These are phyloP conservation scores for Saturnia japonica DNA, from an alignment of 2,888 invertebrate genomes.

Conservation along the genomic window DNA sequence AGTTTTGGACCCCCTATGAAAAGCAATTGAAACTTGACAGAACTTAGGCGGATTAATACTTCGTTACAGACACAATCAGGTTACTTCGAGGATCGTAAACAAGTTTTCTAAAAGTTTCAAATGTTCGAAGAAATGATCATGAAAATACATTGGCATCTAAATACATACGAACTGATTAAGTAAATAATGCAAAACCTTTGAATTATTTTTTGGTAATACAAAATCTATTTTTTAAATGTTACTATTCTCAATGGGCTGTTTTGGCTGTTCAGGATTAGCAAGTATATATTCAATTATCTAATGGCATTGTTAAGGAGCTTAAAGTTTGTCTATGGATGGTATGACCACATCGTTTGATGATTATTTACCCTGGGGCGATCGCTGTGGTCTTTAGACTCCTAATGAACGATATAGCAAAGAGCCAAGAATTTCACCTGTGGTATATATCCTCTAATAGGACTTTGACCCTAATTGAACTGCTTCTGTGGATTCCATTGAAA, in stretches of 20 bases:
- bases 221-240: too few species aligned
- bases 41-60: slow-evolving; percentile 13
- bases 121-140: neutral
- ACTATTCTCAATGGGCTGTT: too few species aligned
- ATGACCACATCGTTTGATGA: too few species aligned
- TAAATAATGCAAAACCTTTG: neutral
- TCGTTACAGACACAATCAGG: slow-evolving; percentile 10
- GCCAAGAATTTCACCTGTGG: too few species aligned
- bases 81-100: neutral
- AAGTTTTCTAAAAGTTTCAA: neutral
- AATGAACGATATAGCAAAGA: too few species aligned
- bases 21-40: slow-evolving; percentile 10
- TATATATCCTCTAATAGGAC: too few species aligned
- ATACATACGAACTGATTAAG: neutral
- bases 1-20: slow-evolving; percentile 4
- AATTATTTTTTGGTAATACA: neutral
- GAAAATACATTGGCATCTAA: neutral
- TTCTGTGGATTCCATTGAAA: neutral
- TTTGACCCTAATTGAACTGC: neutral
- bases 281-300: too few species aligned
- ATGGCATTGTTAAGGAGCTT: too few species aligned
- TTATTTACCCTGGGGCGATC: too few species aligned
- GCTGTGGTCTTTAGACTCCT: too few species aligned
- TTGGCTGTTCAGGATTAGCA: too few species aligned
- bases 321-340: too few species aligned